Evolutionary conservation across 2,888 invertebrate species (phyloP), one percentile per base, ranked within the genome.

Genomic region (Yponomeuta cagnagella): DNA sequence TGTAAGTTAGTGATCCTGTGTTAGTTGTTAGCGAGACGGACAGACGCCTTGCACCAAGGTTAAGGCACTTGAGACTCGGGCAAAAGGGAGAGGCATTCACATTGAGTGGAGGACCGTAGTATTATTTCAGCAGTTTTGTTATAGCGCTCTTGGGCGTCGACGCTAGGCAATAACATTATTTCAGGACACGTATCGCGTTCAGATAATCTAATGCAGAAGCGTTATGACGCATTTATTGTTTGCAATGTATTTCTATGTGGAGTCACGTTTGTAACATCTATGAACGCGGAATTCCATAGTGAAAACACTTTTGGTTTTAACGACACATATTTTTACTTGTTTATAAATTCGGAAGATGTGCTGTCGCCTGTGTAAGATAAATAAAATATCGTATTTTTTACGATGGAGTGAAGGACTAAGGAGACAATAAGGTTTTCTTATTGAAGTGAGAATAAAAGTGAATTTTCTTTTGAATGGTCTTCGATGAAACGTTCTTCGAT

Each of bases 171-270:
- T 87, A 83, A 87, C 82, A 90, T 90, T 90, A 90, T 91, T 89
- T 86, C 90, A 84, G 85, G 77, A 85, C 89, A 90, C 90, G 89
- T 89, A 88, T 88, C 85, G 79, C 81, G 76, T 80, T 79, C 81
- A 84, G 86, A 88, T 90, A 89, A 90, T 88, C 86, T 86, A 86
- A 89, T 87, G 84, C 87, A 88, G 82, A 82, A 82, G 84, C 84
- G 84, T 84, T 88, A 85, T 86, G 84, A 85, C 82, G 87, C 89
- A 86, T 89, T 90, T 87, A 89, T 88, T 87, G 85, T 85, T 82
- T 84, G 80, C 81, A 84, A 86, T 83, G 79, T 80, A 77, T 79
- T 81, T 67, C 66, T 71, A 75, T 76, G 82, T 79, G 75, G 74
- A 77, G 76, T 80, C 82, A 83, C 82, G 84, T 82, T 76, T 77